Base-by-base conservation (phyloP, 2,113 vertebrate species). In the Struthio camelus region DNA sequence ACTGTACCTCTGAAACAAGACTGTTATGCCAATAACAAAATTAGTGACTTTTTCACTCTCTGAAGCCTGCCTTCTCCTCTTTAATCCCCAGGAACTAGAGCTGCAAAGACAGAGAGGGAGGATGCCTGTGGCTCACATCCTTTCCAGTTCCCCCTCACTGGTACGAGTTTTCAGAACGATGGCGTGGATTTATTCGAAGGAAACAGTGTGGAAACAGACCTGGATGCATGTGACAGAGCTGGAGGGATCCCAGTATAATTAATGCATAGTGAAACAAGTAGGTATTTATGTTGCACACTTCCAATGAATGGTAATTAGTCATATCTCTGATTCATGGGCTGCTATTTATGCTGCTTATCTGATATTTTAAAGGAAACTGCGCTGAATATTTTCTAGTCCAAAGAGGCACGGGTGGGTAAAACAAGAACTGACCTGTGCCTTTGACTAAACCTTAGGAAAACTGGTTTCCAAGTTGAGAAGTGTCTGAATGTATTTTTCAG, bases 241-340 rank as follows among this genome's bases (percentile, higher is more conserved):
- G 42, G 38, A 96, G 69, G 61, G 56, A 85, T 79, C 84, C 75
- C 46, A 10, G 48, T 93, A 67, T 82, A 87, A 95, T 85, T 92
- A 91, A 86, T 66, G 70, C 73, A 36, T 14, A 53, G 66, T 16
- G 42, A 95, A 94, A 89, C 32, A 91, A 91, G 67, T 19, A 66
- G 54, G 89, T 87, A 92, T 42, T 95, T 89, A 91, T 44, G 65
- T 70, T 70, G 53, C 66, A 70, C 12, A 17, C 30, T 9, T 44
- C 87, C 87, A 85, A 85, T 46, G 75, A 94, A 87, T 51, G 50
- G 64, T 50, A 94, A 96, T 93, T 91, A 94, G 58, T 87, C 87
- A 75, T 16, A 46, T 65, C 27, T 44, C 75, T 67, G 79, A 58
- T 82, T 93, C 81, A 61, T 66, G 51, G 40, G n/a, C 11, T 18